A percentile compares a stretch with the other conserved stretches of the same genome.
Conservation (phyloP, 2,797 vertebrate species). For the Ceyx erithaca region DNA sequence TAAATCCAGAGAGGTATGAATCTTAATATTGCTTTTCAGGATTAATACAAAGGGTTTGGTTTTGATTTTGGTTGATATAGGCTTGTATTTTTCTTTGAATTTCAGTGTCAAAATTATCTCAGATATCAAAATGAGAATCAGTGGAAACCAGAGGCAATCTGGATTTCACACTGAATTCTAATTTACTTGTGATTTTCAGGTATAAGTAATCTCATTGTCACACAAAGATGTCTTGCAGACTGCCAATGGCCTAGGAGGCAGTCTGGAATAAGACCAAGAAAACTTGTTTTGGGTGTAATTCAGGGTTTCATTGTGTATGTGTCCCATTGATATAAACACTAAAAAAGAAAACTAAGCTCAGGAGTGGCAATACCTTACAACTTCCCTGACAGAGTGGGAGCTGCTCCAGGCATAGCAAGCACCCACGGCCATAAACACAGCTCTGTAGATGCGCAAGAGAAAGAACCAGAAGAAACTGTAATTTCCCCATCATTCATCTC, state of each 20-base stretch:
- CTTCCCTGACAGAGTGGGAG: neutral
- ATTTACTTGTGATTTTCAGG: neutral
- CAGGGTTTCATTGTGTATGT: neutral
- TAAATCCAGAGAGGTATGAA: neutral
- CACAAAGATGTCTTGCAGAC: neutral
- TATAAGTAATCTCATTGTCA: neutral
- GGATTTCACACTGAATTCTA: neutral
- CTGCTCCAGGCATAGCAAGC: neutral
- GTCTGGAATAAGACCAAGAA: neutral
- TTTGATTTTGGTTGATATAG: neutral
- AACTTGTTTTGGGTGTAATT: neutral
- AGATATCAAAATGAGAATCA: neutral
- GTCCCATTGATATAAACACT: neutral
- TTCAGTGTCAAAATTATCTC: neutral
- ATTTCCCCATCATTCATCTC: neutral
- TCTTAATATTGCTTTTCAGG: neutral
- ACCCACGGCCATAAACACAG: fast-evolving
- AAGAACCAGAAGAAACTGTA: neutral
- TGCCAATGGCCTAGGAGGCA: neutral
- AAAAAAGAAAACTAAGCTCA: neutral
- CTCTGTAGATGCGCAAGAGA: neutral
- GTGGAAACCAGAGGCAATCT: neutral
- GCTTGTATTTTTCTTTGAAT: constrained; percentile 15
- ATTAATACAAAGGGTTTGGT: neutral
- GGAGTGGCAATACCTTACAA: neutral